Evolutionary conservation across 1,140 invertebrate species (phyloP).

Genomic region (Nilaparvata lugens): DNA sequence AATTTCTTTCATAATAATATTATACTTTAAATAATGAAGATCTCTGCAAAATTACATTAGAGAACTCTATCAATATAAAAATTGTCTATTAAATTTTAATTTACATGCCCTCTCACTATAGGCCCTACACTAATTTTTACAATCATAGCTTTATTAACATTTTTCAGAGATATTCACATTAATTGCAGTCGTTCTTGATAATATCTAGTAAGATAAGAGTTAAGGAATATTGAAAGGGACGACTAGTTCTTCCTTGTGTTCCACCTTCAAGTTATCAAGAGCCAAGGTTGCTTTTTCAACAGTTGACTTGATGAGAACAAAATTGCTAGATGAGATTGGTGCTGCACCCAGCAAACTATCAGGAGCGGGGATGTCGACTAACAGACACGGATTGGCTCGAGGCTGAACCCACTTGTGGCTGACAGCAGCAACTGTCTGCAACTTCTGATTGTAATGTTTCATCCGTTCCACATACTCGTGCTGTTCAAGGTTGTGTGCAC

Average conservation of each 20-base stretch:
- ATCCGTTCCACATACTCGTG: constrained; percentile 70
- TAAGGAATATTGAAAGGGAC: constrained; percentile 57
- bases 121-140: no score
- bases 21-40: no score
- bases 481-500: constrained; percentile 67
- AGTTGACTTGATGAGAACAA: constrained; percentile 16
- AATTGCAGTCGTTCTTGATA: no score
- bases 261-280: constrained; percentile 59
- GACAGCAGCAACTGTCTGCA: constrained; percentile 41
- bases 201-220: background rate
- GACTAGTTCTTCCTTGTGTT: constrained; percentile 72
- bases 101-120: no score
- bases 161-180: no score
- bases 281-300: constrained; percentile 51
- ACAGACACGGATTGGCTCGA: constrained; percentile 32
- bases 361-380: constrained; percentile 48
- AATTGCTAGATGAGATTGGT: constrained; percentile 41
- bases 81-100: no score
- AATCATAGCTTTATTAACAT: no score
- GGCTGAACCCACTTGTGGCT: constrained; percentile 31
- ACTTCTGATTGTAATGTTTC: constrained; percentile 51
- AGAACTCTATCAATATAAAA: no score
- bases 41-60: no score
- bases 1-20: no score
- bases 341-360: constrained; percentile 45